Base-by-base conservation (phyloP, 2,797 vertebrate species). In the Cryptoblepharus egeriae region DNA sequence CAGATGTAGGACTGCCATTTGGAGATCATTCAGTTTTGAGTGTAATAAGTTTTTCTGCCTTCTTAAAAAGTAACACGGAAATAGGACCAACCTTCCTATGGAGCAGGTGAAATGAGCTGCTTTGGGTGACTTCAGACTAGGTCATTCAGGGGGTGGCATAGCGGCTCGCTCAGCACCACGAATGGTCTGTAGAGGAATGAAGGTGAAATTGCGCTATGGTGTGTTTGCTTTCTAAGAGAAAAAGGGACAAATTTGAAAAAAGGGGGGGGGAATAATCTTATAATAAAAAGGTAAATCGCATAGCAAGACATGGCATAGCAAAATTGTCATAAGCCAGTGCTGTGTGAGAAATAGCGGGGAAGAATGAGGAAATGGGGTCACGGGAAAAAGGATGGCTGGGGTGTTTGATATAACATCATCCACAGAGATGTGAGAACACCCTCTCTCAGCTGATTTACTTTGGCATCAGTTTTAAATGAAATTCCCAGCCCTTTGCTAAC, bases 401-500 rank as follows among this genome's bases (percentile, higher is more conserved):
- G 61, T n/a, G 32, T 63, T 3, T 55, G 32, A 30, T 30, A 42
- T 15, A 35, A 73, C 24, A 74, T 75, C 73, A 90, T 71, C 61
- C 10, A 5, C 2, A 2, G 74, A 73, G 45, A 83, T 88, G 79
- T 70, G 70, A 81, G 77, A 76, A 52, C 58, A 79, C 55, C 18
- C 72, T 45, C 26, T 42, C 26, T 82, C 24, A 42, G 58, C 71
- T 87, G 84, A 86, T 75, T 74, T 58, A 77, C 61, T 61, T n/a
- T 77, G 78, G 71, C 73, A n/a, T 24, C 73, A 2, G 69, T 79
- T 91, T 84, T 79, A 15, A 45, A 24, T 84, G 82, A 67, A 82
- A 1, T 57, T 81, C 75, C 24, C 28, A 69, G 37, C 71, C 42
- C 60, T 30, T 69, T 22, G 30, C 80, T 72, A 72, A 4, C 3